Evolutionary conservation across 1,140 invertebrate genomes (phyloP).

Genomic region (Acyrthosiphon pisum): DNA sequence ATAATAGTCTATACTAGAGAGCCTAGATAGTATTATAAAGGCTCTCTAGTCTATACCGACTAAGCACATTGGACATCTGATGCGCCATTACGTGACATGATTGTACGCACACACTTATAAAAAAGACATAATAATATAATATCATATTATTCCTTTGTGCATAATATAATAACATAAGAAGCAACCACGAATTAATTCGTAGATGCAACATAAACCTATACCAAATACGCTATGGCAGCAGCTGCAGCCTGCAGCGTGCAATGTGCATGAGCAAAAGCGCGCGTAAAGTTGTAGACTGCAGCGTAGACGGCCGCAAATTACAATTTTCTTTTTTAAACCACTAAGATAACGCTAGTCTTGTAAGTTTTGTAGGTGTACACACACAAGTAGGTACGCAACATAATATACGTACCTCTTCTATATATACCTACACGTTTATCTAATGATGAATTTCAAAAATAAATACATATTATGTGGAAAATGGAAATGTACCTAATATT

Average conservation of each 20-base stretch:
- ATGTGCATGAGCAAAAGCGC: not conserved
- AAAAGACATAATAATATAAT: not conserved
- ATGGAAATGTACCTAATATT: too few relatives aligned
- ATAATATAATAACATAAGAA: not conserved
- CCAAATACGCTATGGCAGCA: too few relatives aligned
- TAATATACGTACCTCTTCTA: too few relatives aligned
- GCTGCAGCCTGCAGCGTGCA: not conserved
- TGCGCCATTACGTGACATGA: not conserved
- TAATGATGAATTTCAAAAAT: not conserved
- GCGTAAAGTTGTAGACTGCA: not conserved
- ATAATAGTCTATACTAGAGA: not conserved
- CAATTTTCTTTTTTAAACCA: not conserved
- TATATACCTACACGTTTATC: too few relatives aligned
- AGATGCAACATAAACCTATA: not conserved
- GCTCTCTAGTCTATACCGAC: not conserved
- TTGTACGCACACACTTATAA: not conserved
- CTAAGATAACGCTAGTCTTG: too few relatives aligned
- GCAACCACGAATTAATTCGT: too few relatives aligned
- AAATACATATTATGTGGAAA: not conserved
- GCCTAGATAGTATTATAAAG: too few relatives aligned
- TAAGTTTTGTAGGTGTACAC: too few relatives aligned
- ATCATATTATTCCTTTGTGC: not conserved
- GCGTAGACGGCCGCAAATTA: not conserved
- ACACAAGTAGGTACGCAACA: too few relatives aligned
- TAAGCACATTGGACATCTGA: not conserved